phyloP scores from a whole-genome alignment of 1,140 invertebrate species.

The Oppia nitens region DNA sequence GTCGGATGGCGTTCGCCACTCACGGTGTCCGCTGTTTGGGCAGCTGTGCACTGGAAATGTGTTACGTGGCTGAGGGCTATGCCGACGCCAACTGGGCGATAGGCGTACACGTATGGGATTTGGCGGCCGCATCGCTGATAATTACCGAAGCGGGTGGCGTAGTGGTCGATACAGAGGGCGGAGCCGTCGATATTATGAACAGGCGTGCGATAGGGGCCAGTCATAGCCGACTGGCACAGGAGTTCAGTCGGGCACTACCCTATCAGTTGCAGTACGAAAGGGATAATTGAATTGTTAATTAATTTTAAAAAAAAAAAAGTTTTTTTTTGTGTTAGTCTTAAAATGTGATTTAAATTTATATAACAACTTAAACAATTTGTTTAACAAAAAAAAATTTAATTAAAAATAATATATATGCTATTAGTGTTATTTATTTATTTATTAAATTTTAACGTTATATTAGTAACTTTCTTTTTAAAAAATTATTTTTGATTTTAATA shows the following conservation, averaged over 20 bases:
- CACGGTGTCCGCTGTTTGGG: conserved; percentile 51
- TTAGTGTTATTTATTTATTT: no score
- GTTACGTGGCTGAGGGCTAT: conserved; percentile 66
- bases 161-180: conserved; percentile 66
- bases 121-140: conserved; percentile 66
- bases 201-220: conserved; percentile 33
- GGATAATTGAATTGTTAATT: no score
- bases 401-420: no score
- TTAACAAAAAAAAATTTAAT: no score
- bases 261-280: conserved; percentile 8
- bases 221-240: conserved; percentile 11
- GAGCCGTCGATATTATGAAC: conserved; percentile 57
- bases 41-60: conserved; percentile 81
- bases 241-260: background rate
- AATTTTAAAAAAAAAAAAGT: no score
- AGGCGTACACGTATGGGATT: conserved; percentile 70
- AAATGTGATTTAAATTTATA: no score
- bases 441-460: no score
- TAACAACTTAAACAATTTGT: no score
- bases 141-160: conserved; percentile 77
- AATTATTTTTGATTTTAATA: no score
- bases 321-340: no score
- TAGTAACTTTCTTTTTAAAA: no score
- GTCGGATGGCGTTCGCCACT: background rate
- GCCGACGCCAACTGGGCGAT: conserved; percentile 75